Percentiles rank a stretch among this genome's conserved stretches.
Conservation (phyloP, 2,888 invertebrate genomes). For the Palloptera scutellata region DNA sequence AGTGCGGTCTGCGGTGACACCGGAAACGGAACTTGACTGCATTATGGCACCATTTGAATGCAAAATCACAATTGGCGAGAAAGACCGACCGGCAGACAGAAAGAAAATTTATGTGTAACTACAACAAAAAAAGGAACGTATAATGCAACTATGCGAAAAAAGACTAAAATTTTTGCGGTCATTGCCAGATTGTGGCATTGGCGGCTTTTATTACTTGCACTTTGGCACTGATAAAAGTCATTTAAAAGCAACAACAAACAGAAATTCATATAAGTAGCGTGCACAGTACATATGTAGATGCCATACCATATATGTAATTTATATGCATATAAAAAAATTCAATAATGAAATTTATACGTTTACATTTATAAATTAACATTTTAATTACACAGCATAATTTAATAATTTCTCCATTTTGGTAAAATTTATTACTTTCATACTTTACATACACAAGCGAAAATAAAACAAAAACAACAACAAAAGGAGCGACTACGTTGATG, state of each 20-base stretch:
- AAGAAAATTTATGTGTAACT: constrained; percentile 13
- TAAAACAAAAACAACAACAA: too few species aligned
- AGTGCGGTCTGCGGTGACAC: constrained; percentile 20
- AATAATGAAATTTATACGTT: too few species aligned
- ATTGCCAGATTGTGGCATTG: constrained; percentile 35
- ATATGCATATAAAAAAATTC: too few species aligned
- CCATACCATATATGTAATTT: too few species aligned
- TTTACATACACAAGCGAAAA: too few species aligned
- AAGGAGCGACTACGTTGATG: too few species aligned
- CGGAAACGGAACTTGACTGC: constrained; percentile 34
- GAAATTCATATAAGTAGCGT: too few species aligned
- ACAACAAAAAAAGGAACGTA: constrained; percentile 17
- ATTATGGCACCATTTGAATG: constrained; percentile 31
- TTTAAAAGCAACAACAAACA: too few species aligned
- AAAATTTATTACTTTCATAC: neutral
- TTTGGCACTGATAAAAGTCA: too few species aligned
- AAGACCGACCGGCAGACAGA: neutral
- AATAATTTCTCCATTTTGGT: neutral
- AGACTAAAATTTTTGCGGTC: constrained; percentile 31
- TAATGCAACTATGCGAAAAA: too few species aligned
- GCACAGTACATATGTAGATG: too few species aligned
- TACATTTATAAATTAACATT: neutral
- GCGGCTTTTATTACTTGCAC: neutral
- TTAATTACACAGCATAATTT: constrained; percentile 5
- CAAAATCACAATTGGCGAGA: constrained; percentile 6